Percentiles rank a stretch among this genome's conserved stretches.
Conservation (phyloP, 2,113 vertebrate species). For the Irena cyanogastra region DNA sequence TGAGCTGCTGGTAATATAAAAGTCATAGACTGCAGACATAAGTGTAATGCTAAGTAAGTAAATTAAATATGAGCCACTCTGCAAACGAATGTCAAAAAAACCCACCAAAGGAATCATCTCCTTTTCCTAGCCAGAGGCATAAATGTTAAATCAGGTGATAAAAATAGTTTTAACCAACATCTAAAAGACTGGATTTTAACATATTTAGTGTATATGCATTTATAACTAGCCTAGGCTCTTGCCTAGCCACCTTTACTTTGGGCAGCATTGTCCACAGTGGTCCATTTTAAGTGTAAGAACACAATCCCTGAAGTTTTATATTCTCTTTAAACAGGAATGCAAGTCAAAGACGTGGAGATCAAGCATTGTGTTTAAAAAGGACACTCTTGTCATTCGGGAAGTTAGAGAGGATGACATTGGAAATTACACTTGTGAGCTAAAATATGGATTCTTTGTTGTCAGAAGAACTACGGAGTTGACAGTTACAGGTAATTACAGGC, state of each 20-base stretch:
- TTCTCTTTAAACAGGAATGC: constrained; percentile 83
- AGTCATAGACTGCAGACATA: background rate
- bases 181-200: background rate
- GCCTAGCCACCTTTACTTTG: background rate
- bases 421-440: constrained; percentile 97
- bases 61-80: background rate
- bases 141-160: background rate
- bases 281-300: background rate
- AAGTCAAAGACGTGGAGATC: constrained; percentile 89
- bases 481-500: constrained; percentile 87
- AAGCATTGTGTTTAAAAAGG: constrained; percentile 85
- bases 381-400: constrained; percentile 87
- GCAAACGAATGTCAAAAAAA: background rate
- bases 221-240: background rate
- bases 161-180: background rate
- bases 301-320: background rate
- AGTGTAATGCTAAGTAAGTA: background rate
- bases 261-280: background rate
- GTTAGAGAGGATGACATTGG: constrained; percentile 97
- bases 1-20: background rate
- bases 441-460: constrained; percentile 92
- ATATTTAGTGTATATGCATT: background rate
- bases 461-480: constrained; percentile 93
- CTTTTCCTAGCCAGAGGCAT: background rate
- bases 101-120: background rate